Evolutionary conservation across 1,140 invertebrate genomes (phyloP).

Genomic region (Berghia stephanieae): DNA sequence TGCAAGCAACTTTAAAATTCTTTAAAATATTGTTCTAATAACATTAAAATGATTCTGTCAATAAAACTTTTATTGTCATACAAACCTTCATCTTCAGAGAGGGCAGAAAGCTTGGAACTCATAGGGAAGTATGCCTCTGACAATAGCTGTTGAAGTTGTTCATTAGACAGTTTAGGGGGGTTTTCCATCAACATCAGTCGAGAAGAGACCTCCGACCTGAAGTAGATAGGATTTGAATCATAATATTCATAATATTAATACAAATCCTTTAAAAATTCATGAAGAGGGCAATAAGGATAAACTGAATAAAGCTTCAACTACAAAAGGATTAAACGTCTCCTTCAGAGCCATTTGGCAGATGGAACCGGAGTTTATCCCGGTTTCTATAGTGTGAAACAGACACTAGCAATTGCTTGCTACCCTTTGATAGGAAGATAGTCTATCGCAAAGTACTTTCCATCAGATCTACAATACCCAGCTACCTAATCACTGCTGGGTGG

Average conservation of each 20-base stretch:
- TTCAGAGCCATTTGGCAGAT: neutral
- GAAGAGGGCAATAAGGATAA: too few species aligned
- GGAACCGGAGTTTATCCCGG: too few species aligned
- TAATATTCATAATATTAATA: too few species aligned
- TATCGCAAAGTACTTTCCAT: too few species aligned
- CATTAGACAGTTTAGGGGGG: slow-evolving; percentile 47
- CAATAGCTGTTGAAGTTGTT: slow-evolving; percentile 49
- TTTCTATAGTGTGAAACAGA: too few species aligned
- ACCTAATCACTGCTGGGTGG: too few species aligned
- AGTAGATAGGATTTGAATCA: neutral
- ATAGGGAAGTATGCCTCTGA: slow-evolving; percentile 50
- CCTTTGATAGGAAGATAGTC: too few species aligned
- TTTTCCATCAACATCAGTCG: slow-evolving; percentile 45
- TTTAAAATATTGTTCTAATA: neutral
- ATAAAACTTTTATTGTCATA: slow-evolving; percentile 28
- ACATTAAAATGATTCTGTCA: neutral
- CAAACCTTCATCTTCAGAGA: slow-evolving; percentile 41
- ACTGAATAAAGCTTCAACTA: too few species aligned
- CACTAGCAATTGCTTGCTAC: too few species aligned
- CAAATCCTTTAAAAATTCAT: too few species aligned
- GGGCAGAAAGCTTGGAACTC: slow-evolving; percentile 36
- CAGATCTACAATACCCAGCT: too few species aligned
- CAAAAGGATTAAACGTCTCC: too few species aligned
- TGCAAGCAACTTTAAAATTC: neutral
- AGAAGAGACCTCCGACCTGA: slow-evolving; percentile 43